phyloP scores from a whole-genome alignment of 2,888 invertebrate species.

The Sympetrum striolatum region DNA sequence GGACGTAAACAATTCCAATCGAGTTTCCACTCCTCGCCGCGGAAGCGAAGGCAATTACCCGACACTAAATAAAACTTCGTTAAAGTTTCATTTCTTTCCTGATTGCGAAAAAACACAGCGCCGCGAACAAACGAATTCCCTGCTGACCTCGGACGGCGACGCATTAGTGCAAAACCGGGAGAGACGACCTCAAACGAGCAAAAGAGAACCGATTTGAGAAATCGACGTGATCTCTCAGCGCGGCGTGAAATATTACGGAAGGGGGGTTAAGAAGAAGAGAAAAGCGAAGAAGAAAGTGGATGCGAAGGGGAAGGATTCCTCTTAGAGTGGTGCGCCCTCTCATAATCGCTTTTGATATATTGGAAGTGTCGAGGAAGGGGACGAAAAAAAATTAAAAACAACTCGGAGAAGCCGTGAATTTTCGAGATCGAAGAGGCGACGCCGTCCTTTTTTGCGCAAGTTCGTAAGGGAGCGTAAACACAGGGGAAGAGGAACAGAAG shows the following conservation, averaged over 20 bases:
- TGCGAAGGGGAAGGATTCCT: neutral
- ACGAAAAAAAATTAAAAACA: neutral
- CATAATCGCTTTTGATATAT: neutral
- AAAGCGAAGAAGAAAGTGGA: neutral
- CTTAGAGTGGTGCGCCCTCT: neutral
- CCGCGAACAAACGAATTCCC: neutral
- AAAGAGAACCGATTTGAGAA: neutral
- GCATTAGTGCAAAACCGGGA: neutral
- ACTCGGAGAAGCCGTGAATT: neutral
- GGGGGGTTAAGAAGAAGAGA: neutral
- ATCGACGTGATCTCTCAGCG: neutral
- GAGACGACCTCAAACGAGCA: neutral
- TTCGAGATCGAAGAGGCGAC: neutral
- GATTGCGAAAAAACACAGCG: neutral
- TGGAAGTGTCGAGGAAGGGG: neutral
- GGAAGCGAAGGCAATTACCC: neutral
- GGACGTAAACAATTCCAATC: neutral
- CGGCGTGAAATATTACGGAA: neutral
- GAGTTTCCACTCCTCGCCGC: neutral
- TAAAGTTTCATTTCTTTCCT: neutral
- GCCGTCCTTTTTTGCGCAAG: too few species aligned
- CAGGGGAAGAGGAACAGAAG: neutral
- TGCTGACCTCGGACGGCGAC: neutral
- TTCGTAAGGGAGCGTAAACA: neutral
- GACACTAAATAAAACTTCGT: neutral